Evolutionary conservation across 1,140 invertebrate genomes (phyloP).

Genomic region (Drosophila mauritiana): DNA sequence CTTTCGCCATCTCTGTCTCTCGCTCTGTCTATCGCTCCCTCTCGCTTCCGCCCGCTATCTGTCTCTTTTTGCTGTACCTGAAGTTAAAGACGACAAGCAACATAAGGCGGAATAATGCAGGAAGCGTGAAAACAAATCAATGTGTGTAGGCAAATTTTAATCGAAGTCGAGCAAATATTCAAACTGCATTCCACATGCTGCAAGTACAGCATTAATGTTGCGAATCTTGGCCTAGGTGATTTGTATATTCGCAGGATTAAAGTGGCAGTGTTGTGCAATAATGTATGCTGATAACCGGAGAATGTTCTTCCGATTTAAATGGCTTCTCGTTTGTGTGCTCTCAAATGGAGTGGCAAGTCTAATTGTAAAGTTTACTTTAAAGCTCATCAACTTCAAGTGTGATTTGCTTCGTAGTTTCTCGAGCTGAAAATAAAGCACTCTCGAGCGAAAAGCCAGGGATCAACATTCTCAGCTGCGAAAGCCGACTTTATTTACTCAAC

Average conservation of each 20-base stretch:
- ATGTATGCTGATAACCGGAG: no score
- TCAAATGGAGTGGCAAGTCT: background rate
- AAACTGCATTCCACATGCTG: no score
- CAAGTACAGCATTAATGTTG: background rate
- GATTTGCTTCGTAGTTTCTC: background rate
- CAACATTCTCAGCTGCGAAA: slow-evolving; percentile 20
- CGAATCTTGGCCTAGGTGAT: no score
- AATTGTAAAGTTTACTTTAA: background rate
- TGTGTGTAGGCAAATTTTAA: slow-evolving; percentile 1
- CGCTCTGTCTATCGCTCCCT: background rate
- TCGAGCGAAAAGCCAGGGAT: slow-evolving; percentile 8
- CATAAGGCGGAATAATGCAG: slow-evolving; percentile 2
- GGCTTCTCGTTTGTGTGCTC: no score
- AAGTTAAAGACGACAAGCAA: slow-evolving; percentile 41
- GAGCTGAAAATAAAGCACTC: background rate
- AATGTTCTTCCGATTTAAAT: no score
- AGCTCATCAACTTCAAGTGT: background rate
- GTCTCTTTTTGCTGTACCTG: slow-evolving; percentile 10
- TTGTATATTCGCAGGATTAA: no score
- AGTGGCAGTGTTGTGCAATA: no score
- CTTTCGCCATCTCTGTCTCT: background rate
- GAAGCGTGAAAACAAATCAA: slow-evolving; percentile 11
- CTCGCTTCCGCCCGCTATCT: background rate
- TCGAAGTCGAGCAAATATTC: slow-evolving; percentile 7
- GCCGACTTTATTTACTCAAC: slow-evolving; percentile 42